These are phyloP conservation scores for Oryzias sinensis DNA, from an alignment of 2,797 vertebrate species.

Conservation along the genomic window DNA sequence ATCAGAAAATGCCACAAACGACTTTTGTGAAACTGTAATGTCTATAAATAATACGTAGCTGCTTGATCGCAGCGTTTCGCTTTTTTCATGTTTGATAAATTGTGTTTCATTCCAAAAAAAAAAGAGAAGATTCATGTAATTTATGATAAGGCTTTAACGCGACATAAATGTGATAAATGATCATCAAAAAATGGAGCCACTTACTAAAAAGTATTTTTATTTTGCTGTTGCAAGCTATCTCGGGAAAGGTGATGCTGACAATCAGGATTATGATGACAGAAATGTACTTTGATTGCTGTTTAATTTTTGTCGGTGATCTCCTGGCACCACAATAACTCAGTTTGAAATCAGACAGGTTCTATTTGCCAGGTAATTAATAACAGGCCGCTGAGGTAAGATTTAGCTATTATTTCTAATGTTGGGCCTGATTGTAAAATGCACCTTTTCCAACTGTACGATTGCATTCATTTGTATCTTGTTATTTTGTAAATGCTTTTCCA, in stretches of 20 bases:
- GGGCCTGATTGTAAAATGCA: conserved; percentile 93
- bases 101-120: conserved; percentile 84
- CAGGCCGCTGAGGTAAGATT: conserved; percentile 85
- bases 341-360: conserved; percentile 76
- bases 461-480: conserved; percentile 94
- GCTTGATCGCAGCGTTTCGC: conserved; percentile 80
- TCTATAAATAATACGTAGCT: conserved; percentile 85
- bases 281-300: conserved; percentile 87
- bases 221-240: conserved; percentile 79
- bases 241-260: conserved; percentile 82
- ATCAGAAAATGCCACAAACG: conserved; percentile 53
- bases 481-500: conserved; percentile 78
- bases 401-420: conserved; percentile 94
- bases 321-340: conserved; percentile 67
- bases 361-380: conserved; percentile 83
- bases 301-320: conserved; percentile 82
- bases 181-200: conserved; percentile 88
- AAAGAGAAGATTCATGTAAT: conserved; percentile 74
- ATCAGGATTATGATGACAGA: conserved; percentile 91
- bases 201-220: conserved; percentile 92
- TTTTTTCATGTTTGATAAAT: conserved; percentile 92
- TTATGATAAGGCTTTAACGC: conserved; percentile 81
- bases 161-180: conserved; percentile 92
- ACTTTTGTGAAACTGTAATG: conserved; percentile 77
- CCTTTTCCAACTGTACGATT: conserved; percentile 92